phyloP scores from a whole-genome alignment of 2,113 vertebrate genomes.

The Parus major region DNA sequence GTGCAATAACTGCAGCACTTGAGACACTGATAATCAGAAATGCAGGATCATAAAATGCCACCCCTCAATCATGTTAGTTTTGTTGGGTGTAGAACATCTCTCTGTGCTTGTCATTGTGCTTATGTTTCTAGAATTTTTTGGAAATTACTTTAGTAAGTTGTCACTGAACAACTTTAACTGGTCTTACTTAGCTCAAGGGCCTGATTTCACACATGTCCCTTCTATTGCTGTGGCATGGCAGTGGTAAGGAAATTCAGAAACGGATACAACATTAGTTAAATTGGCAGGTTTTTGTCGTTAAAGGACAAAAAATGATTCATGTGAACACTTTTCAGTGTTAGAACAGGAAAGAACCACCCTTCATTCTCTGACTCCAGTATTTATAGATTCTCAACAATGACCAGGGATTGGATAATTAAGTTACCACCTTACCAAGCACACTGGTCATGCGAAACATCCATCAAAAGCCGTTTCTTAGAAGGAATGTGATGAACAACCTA shows the following conservation, averaged over 20 bases:
- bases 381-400: no score
- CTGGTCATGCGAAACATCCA: no score
- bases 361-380: no score
- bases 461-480: no score
- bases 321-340: no score
- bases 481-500: no score
- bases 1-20: background rate
- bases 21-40: background rate
- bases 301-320: no score
- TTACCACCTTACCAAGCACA: no score
- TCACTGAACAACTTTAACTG: background rate
- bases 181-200: background rate
- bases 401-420: no score
- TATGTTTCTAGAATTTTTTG: background rate
- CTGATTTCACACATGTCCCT: background rate
- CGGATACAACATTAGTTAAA: background rate
- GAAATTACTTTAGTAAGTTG: background rate
- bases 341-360: no score
- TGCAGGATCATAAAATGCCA: background rate
- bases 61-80: background rate
- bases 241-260: background rate
- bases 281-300: background rate
- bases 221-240: background rate
- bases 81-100: background rate
- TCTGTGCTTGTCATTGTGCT: background rate